Evolutionary conservation across 2,888 invertebrate species (phyloP), one percentile per base, ranked within the genome.

Genomic region (Yponomeuta evonymella): DNA sequence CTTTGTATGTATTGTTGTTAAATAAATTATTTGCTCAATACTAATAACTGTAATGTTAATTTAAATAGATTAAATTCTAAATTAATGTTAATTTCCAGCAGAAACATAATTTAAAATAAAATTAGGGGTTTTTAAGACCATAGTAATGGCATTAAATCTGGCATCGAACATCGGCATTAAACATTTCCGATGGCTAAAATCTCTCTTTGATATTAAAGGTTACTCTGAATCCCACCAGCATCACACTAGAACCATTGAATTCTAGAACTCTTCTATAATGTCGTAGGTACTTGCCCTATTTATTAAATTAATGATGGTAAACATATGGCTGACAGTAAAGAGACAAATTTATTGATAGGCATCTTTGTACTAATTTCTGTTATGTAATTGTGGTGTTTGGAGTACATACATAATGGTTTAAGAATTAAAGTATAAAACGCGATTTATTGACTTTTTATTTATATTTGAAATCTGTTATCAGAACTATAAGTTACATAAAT

Each of bases 21-120:
- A 12, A 58, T 58, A 76, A 78, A 82, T 82, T 75, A 81, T 83
- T 86, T 87, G 87, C 87, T 87, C 87, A 87, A 87, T 79, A 81
- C 1, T 74, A 74, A 65, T 67, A 71, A 70, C 43, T 71, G 69
- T 48, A 67, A 48, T 48, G 48, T 67, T 36, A 48, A 67, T 48
- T 36, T 48, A 23, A 43, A 15, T 15, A 67, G n/a, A 48, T 67
- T 67, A 67, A 36, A 67, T 9, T n/a, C 67, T 15, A 67, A n/a
- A 67, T 67, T 15, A 15, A 30, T 30, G 15, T 33, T 33, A 33
- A 33, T 66, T 29, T 65, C 65, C 30, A 30, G 65, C 30, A 15
- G 62, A 1, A n/a, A 23, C 62, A n/a, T 62, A 62, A 33, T 15
- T 4, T 62, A 15, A 62, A 23, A 62, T 62, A 23, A 15, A 62